Base-by-base conservation (phyloP, 1,140 invertebrate species). In the Penaeus chinensis region DNA sequence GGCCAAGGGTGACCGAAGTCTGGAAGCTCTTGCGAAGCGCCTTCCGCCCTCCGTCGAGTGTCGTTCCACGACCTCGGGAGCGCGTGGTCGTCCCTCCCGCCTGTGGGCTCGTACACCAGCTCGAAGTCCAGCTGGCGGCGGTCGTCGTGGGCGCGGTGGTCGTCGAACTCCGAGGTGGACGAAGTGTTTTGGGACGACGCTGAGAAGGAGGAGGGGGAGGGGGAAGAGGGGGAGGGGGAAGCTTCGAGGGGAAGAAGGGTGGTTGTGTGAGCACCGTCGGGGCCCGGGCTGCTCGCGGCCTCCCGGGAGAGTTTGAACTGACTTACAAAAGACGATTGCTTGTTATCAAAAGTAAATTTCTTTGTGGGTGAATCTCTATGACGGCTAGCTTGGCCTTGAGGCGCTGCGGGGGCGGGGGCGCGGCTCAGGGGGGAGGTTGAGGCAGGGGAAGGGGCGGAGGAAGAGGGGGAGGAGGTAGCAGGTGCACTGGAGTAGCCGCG, bases 261-360 rank as follows among this genome's bases (percentile, higher is more conserved):
- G n/a, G 66, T 71, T n/a, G 66, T 71, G 37, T 80, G 65, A 86
- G 85, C 85, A 86, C 85, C 79, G 65, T 42, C 60, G 65, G 77
- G 78, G 32, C 27, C 71, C 24, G 61, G 47, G 22, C 24, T 47
- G 47, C 63, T 47, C 74, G 32, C 37, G n/a, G n/a, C 66, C 66
- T 77, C 66, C n/a, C 32, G 66, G 37, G 18, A n/a, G 27, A 71
- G 63, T 80, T 84, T 84, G 82, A 81, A 88, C 74, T 88, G 61
- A 61, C 81, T 83, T 88, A 88, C 87, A 88, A 88, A 88, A 88
- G 74, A 84, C 47, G 87, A 60, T 62, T 82, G 71, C 20, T 88
- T 89, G 24, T 85, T 89, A 89, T 85, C 69, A 89, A 89, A 85
- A 85, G 78, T 85, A 85, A 42, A 47, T 82, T 82, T 80, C 24